Percentiles rank a stretch among this genome's conserved stretches.
Conservation (phyloP, 2,113 vertebrate genomes). For the Pachycephala philippinensis region DNA sequence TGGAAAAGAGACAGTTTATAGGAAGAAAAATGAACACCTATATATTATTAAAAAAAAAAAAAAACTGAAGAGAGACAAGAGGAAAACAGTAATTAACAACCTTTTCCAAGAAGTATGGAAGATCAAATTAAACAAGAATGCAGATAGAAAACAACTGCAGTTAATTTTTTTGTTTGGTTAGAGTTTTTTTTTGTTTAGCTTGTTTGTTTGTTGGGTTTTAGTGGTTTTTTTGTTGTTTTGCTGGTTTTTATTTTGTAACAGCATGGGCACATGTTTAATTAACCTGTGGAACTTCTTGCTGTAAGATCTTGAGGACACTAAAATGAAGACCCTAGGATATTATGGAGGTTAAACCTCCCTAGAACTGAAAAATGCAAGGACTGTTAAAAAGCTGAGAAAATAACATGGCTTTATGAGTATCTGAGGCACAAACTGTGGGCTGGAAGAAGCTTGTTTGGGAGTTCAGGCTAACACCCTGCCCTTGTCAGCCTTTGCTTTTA, state of each 20-base stretch:
- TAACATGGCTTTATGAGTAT: not conserved
- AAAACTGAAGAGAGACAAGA: rapidly evolving
- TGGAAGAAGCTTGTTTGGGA: not conserved
- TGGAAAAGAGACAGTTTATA: not conserved
- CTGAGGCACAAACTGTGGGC: not conserved
- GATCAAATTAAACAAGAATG: not conserved
- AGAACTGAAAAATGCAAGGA: not conserved
- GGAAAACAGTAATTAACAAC: not conserved
- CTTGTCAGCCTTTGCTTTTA: not conserved
- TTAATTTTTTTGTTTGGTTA: not conserved
- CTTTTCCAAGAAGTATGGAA: not conserved
- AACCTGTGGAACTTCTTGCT: not conserved
- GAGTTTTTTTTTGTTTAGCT: rapidly evolving
- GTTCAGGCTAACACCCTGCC: not conserved
- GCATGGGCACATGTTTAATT: not conserved
- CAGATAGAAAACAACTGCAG: not conserved
- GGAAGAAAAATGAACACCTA: not conserved
- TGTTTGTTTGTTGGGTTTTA: not conserved
- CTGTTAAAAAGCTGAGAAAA: not conserved
- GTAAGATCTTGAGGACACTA: not conserved
- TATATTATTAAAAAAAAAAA: not conserved
- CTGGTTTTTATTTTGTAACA: too few relatives aligned
- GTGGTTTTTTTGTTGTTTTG: too few relatives aligned
- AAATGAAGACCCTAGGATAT: not conserved
- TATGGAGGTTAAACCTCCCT: not conserved